phyloP scores from a whole-genome alignment of 1,140 invertebrate genomes.

The Stratiolaelaps scimitus region DNA sequence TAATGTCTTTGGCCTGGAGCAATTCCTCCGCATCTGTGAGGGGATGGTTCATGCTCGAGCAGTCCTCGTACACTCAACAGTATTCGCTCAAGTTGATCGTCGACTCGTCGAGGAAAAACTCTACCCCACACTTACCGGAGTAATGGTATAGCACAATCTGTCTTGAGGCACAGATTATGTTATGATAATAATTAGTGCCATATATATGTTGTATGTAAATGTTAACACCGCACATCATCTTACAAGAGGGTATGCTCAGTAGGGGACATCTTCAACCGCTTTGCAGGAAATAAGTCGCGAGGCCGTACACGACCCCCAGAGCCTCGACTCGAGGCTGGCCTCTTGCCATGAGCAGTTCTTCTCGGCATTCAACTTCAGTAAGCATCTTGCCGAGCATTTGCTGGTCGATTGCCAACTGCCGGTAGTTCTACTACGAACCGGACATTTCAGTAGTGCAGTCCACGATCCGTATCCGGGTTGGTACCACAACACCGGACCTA shows the following conservation, averaged over 20 bases:
- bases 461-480: conserved; percentile 1
- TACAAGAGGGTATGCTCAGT: too few species aligned
- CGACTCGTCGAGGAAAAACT: not conserved
- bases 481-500: not conserved
- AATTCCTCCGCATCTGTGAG: not conserved
- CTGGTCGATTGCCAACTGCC: conserved; percentile 4
- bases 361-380: not conserved
- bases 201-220: too few species aligned
- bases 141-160: not conserved
- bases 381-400: conserved; percentile 7
- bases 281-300: too few species aligned
- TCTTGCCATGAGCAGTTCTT: not conserved
- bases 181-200: not conserved
- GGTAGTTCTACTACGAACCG: not conserved
- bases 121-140: not conserved
- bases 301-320: conserved; percentile 1
- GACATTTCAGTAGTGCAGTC: not conserved
- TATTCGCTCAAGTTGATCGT: not conserved
- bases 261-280: too few species aligned
- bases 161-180: not conserved
- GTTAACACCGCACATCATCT: too few species aligned
- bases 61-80: not conserved
- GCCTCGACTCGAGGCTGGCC: not conserved
- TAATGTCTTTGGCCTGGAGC: conserved; percentile 7
- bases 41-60: not conserved